These are phyloP conservation scores for Pristionchus fissidentatus DNA, from an alignment of 2,888 invertebrate species.

Conservation along the genomic window DNA sequence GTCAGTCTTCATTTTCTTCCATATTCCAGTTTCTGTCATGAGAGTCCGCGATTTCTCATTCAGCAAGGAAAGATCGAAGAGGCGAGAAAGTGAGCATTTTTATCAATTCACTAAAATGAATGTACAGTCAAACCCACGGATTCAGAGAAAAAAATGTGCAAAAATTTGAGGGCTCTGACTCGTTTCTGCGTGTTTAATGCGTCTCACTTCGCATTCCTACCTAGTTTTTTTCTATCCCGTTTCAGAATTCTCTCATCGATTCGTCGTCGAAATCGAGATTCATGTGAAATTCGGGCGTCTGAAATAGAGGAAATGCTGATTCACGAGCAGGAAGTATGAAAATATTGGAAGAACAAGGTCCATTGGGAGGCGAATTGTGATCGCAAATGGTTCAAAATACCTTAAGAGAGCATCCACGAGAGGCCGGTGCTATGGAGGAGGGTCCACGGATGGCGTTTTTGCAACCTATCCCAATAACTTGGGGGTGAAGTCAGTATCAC, in stretches of 20 bases:
- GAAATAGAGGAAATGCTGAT: slow-evolving; percentile 51
- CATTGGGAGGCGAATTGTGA: too few species aligned
- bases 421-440: too few species aligned
- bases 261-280: slow-evolving; percentile 36
- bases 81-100: slow-evolving; percentile 62
- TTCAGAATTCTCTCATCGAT: slow-evolving; percentile 25
- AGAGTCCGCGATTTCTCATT: slow-evolving; percentile 63
- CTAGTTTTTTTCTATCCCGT: neutral
- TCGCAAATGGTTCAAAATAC: too few species aligned
- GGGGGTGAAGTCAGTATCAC: too few species aligned
- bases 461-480: too few species aligned
- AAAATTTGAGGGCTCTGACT: too few species aligned
- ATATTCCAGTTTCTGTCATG: slow-evolving; percentile 52
- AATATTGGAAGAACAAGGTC: neutral
- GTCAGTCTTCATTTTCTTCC: slow-evolving; percentile 25
- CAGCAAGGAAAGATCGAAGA: slow-evolving; percentile 68
- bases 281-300: slow-evolving; percentile 50
- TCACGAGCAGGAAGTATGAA: slow-evolving; percentile 41
- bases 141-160: too few species aligned
- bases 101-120: neutral
- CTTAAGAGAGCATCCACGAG: too few species aligned
- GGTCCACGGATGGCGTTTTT: too few species aligned
- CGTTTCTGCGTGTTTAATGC: too few species aligned
- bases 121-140: too few species aligned
- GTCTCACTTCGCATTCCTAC: neutral